Base-by-base conservation (phyloP, 2,888 invertebrate species). In the Acanthosoma haemorrhoidale region DNA sequence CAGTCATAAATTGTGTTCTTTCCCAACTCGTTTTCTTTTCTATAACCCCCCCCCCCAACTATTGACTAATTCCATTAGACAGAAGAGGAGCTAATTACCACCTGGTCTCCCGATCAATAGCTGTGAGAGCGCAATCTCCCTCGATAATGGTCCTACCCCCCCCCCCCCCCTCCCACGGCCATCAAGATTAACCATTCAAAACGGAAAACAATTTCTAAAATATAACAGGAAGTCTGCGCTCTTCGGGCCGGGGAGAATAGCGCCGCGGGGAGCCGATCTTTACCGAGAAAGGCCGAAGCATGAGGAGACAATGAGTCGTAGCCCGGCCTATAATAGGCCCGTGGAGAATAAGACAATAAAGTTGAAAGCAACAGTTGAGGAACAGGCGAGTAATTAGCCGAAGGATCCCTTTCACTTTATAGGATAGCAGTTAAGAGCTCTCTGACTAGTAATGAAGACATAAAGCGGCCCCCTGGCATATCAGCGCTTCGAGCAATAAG, bases 401-500 rank as follows among this genome's bases (percentile, higher is more conserved):
- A 36, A 31, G 36, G 9, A 60, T 60, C 32, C 60, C 60, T 60
- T 32, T 51, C 60, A 34, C 36, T 60, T 60, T 60, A 60, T 60
- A 34, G 60, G 16, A 8, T 13, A 25, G 32, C 60, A 16, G 16
- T 34, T 18, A 34, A 60, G n/a, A n/a, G 32, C 34, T 32, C 13
- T 4, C 31, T n/a, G 34, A 60, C 32, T 36, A 32, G 60, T 60
- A 60, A 60, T 60, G 60, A 60, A 60, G 60, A 60, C 60, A 60
- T 60, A 60, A 60, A 32, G 18, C 5, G 6, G 15, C 6, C 29
- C 21, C n/a, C n/a, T n/a, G n/a, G n/a, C 39, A 39, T 16, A 39
- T 39, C 39, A 8, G 39, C 43, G 29, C 13, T 29, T 29, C 9
- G 4, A 16, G 60, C 60, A 18, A 34, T 60, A 34, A 51, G 13